Base-by-base conservation (phyloP, 2,797 vertebrate species). In the Scarus forsteni region DNA sequence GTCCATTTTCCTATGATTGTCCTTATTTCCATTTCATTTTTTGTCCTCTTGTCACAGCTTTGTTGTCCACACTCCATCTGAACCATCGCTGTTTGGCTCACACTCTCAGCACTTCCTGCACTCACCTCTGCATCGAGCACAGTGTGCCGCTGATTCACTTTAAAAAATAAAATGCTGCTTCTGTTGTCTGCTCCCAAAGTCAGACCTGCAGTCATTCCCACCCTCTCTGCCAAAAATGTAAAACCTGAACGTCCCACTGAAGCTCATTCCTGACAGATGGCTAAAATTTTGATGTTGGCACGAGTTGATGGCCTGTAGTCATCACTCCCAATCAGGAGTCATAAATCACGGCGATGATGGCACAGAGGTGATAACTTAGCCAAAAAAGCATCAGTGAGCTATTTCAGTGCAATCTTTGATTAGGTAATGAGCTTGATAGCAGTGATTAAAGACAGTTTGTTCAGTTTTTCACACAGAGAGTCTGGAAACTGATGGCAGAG, bases 251-350 rank as follows among this genome's bases (percentile, higher is more conserved):
- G 42, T 62, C 68, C 53, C 40, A 0, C 51, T 15, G 13, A 19
- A 46, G 59, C 45, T 52, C 14, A 34, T 56, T 69, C n/a, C 65
- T 39, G 7, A 51, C 66, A 75, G 75, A 73, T 70, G 61, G 74
- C n/a, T 0, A 16, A 43, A 51, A 75, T 69, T 60, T 50, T 56
- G 1, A 66, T 68, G 35, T 43, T 57, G 57, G 15, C 10, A 27
- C 46, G 19, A 42, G 66, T 42, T 1, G 5, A 43, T 11, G 18
- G 60, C 39, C 18, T 6, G 15, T 15, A 8, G 50, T 60, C 54
- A 14, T 19, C 10, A 57, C 55, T 9, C 40, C 7, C 39, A 11
- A 42, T 49, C 48, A 58, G 6, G 63, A 35, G n/a, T 52, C 36
- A 43, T 5, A 1, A 14, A 6, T 59, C 48, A 44, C 18, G 10